Percentiles rank a stretch among this genome's conserved stretches.
These are phyloP conservation scores for Aythya baeri DNA, from an alignment of 2,113 vertebrate genomes.

Conservation along the genomic window DNA sequence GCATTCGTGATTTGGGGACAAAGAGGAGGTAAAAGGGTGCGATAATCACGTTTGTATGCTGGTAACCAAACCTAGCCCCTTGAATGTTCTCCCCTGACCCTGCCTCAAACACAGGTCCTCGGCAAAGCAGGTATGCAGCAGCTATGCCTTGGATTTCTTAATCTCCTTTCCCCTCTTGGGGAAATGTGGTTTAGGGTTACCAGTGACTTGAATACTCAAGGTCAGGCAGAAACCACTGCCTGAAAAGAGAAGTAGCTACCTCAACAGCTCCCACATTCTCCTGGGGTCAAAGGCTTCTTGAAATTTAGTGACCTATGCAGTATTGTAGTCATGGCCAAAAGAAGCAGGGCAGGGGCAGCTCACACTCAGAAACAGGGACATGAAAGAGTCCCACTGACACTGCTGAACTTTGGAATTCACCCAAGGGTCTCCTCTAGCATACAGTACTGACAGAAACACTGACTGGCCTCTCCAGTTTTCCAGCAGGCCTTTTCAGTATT, in stretches of 20 bases:
- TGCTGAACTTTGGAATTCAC: not conserved
- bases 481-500: not conserved
- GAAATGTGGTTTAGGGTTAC: not conserved
- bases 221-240: not conserved
- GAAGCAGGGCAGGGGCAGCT: not conserved
- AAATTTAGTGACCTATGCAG: not conserved
- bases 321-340: not conserved
- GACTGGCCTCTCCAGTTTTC: not conserved
- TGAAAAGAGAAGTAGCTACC: not conserved
- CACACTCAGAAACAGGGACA: not conserved
- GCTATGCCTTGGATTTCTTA: not conserved
- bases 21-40: not conserved
- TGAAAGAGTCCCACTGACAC: not conserved
- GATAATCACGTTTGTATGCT: not conserved
- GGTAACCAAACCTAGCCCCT: not conserved
- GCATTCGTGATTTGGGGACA: not conserved
- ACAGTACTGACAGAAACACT: not conserved
- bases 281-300: not conserved
- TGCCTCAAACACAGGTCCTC: not conserved
- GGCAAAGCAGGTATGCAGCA: not conserved
- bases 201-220: not conserved
- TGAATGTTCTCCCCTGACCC: rapidly evolving
- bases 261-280: not conserved
- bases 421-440: not conserved
- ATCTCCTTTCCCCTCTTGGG: not conserved